Percentiles rank a stretch among this genome's conserved stretches.
phyloP scores from a whole-genome alignment of 2,888 invertebrate species.

The Eutolmus rufibarbis region DNA sequence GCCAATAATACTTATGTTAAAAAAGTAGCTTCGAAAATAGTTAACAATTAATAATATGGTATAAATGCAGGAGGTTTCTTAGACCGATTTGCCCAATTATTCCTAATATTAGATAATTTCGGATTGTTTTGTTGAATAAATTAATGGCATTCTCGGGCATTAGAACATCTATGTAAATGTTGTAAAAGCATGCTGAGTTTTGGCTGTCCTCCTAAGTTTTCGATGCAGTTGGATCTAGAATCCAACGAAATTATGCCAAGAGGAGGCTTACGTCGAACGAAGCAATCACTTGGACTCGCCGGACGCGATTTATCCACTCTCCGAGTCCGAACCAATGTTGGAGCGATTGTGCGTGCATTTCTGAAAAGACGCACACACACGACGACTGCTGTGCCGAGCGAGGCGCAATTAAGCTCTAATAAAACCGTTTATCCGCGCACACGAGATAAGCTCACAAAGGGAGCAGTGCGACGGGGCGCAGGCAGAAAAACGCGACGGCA shows the following conservation, averaged over 20 bases:
- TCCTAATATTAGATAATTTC: too few species aligned
- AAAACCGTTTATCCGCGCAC: not conserved
- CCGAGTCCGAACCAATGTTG: not conserved
- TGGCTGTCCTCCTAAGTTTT: not conserved
- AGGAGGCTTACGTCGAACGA: not conserved
- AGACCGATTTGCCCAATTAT: too few species aligned
- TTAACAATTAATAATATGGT: too few species aligned
- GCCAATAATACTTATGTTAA: too few species aligned
- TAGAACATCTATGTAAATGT: not conserved
- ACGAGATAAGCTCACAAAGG: constrained; percentile 14
- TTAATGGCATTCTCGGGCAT: too few species aligned
- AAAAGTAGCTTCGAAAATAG: too few species aligned
- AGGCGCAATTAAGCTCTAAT: constrained; percentile 14
- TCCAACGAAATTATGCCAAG: too few species aligned
- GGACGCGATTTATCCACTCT: not conserved
- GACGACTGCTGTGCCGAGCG: not conserved
- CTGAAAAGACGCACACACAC: not conserved
- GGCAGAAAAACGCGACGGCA: not conserved
- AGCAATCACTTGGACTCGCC: not conserved
- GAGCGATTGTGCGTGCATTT: not conserved
- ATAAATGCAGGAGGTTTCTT: too few species aligned
- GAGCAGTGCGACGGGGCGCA: not conserved
- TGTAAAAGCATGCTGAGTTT: not conserved
- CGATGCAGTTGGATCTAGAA: not conserved
- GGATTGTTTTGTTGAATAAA: too few species aligned